phyloP scores from a whole-genome alignment of 2,113 vertebrate genomes.

The Peromyscus californicus region DNA sequence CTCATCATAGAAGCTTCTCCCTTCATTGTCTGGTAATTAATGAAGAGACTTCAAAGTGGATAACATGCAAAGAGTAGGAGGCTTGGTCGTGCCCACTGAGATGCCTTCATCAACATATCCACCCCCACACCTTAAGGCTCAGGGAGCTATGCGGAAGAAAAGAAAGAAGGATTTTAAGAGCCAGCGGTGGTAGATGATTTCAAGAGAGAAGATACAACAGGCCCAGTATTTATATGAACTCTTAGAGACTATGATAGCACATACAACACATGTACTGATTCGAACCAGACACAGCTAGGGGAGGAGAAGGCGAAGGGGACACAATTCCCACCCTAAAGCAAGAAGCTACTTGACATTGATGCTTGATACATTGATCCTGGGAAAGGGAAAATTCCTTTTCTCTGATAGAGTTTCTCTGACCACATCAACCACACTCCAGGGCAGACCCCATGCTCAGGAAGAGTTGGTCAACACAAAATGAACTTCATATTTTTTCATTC shows the following conservation, averaged over 20 bases:
- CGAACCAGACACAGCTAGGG: background rate
- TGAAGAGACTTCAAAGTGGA: background rate
- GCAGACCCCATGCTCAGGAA: too few species aligned
- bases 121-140: background rate
- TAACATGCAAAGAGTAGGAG: background rate
- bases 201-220: background rate
- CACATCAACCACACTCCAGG: background rate
- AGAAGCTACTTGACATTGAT: background rate
- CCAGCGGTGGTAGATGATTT: background rate
- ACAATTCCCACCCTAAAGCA: background rate
- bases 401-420: background rate
- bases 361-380: background rate
- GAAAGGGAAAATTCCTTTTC: background rate
- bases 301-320: background rate
- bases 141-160: background rate
- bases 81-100: background rate
- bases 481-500: background rate
- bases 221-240: background rate
- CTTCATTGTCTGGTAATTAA: background rate
- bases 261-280: background rate
- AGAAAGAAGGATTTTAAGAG: background rate
- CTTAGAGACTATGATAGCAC: background rate
- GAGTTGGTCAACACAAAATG: background rate
- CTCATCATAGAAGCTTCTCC: background rate
- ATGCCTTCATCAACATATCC: background rate